Conservation (phyloP, 35 echinoderm and acorn worm genomes). For the Anneissia japonica region DNA sequence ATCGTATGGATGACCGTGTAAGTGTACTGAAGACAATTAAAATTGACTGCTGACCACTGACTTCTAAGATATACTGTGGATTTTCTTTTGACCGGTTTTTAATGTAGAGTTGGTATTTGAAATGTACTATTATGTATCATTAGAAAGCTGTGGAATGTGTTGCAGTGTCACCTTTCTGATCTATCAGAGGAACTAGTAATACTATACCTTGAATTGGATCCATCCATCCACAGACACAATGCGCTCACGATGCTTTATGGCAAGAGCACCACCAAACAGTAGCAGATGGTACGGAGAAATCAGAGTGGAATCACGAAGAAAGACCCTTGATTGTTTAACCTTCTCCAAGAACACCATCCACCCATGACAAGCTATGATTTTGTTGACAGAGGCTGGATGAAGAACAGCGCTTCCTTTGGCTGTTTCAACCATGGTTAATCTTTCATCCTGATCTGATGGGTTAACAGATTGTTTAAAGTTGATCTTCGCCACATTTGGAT, state of each 20-base stretch:
- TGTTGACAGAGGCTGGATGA: slow-evolving; percentile 85
- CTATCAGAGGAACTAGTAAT: background rate
- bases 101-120: no score
- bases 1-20: no score
- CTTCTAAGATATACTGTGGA: no score
- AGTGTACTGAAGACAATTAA: no score
- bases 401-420: slow-evolving; percentile 48
- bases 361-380: slow-evolving; percentile 52
- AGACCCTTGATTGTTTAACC: slow-evolving; percentile 76
- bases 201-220: slow-evolving; percentile 83
- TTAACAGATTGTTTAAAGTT: slow-evolving; percentile 45
- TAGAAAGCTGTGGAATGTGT: background rate
- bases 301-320: slow-evolving; percentile 62
- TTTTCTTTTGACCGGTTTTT: no score
- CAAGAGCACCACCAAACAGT: slow-evolving; percentile 72
- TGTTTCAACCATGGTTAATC: slow-evolving; percentile 55
- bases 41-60: no score
- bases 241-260: slow-evolving; percentile 82
- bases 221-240: slow-evolving; percentile 80
- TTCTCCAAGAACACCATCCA: slow-evolving; percentile 82
- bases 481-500: slow-evolving; percentile 76
- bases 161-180: background rate
- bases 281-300: slow-evolving; percentile 72
- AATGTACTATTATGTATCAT: no score
- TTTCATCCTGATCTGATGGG: slow-evolving; percentile 30